These are phyloP conservation scores for Leptodactylus fallax DNA, from an alignment of 2,797 vertebrate species.

Conservation along the genomic window DNA sequence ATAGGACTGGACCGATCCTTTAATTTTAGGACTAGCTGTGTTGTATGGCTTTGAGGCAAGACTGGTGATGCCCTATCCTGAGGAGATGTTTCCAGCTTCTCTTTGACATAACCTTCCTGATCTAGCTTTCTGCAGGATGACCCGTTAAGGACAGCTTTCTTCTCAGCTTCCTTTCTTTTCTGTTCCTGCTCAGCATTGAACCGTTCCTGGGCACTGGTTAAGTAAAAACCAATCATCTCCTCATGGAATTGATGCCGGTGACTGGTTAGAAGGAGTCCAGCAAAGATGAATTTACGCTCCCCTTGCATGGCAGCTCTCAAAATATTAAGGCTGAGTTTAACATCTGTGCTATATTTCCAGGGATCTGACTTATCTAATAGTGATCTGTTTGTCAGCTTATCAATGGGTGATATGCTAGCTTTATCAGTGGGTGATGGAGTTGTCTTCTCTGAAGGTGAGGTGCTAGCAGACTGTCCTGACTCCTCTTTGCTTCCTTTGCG, in stretches of 20 bases:
- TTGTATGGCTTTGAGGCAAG: constrained; percentile 86
- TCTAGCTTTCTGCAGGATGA: constrained; percentile 77
- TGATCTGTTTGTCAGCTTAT: constrained; percentile 76
- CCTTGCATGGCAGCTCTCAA: constrained; percentile 98
- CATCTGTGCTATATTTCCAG: constrained; percentile 98
- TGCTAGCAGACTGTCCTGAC: constrained; percentile 85
- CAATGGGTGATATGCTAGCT: constrained; percentile 83
- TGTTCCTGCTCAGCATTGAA: constrained; percentile 97
- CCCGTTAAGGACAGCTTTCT: constrained; percentile 76
- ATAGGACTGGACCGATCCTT: constrained; percentile 89
- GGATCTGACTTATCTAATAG: constrained; percentile 81
- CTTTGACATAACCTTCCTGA: constrained; percentile 82
- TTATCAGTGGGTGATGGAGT: constrained; percentile 92
- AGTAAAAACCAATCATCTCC: constrained; percentile 98
- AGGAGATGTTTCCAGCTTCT: constrained; percentile 86
- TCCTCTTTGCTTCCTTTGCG: constrained; percentile 94
- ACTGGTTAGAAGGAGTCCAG: constrained; percentile 94
- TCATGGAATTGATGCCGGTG: constrained; percentile 98
- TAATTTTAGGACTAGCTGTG: constrained; percentile 84
- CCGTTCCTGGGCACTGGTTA: constrained; percentile 95
- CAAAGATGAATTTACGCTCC: constrained; percentile 98
- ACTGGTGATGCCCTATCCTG: constrained; percentile 89
- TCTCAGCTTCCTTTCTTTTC: constrained; percentile 83
- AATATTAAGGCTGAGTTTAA: constrained; percentile 98
- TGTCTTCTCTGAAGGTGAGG: constrained; percentile 93